These are phyloP conservation scores for Rhinoptilus africanus DNA, from an alignment of 2,113 vertebrate species.

Conservation along the genomic window DNA sequence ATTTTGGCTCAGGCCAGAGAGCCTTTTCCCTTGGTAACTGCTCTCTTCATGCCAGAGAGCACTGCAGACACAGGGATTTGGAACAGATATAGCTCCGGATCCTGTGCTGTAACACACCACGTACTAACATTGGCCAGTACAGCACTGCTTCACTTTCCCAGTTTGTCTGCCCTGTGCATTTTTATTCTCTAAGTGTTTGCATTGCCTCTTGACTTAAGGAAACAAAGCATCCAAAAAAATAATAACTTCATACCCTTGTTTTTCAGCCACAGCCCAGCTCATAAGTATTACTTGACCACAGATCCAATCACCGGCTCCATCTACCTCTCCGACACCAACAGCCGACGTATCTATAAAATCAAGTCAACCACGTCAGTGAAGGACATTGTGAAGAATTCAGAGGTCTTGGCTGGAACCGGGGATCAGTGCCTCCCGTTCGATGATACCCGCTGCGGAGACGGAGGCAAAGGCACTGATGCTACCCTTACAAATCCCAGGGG, in stretches of 20 bases:
- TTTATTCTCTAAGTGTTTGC: not conserved
- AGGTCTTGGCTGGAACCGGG: conserved; percentile 93
- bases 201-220: not conserved
- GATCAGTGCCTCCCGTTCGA: conserved; percentile 98
- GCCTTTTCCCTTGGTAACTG: not conserved
- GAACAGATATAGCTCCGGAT: not conserved
- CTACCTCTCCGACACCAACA: conserved; percentile 96
- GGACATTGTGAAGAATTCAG: conserved; percentile 92
- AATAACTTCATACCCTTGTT: conserved; percentile 13
- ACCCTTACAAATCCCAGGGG: conserved; percentile 95
- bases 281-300: conserved; percentile 95
- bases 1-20: not conserved
- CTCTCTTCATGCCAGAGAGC: not conserved
- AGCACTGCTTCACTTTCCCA: conserved; percentile 15
- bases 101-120: not conserved
- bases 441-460: conserved; percentile 94
- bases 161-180: not conserved
- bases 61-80: not conserved
- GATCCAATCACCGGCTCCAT: conserved; percentile 88
- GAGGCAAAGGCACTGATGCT: conserved; percentile 92
- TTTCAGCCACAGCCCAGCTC: conserved; percentile 92
- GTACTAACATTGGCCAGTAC: not conserved
- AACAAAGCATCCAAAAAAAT: not conserved
- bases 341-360: conserved; percentile 92
- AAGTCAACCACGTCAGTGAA: conserved; percentile 87